These are phyloP conservation scores for Pangasianodon hypophthalmus DNA, from an alignment of 2,113 vertebrate genomes.

Conservation along the genomic window DNA sequence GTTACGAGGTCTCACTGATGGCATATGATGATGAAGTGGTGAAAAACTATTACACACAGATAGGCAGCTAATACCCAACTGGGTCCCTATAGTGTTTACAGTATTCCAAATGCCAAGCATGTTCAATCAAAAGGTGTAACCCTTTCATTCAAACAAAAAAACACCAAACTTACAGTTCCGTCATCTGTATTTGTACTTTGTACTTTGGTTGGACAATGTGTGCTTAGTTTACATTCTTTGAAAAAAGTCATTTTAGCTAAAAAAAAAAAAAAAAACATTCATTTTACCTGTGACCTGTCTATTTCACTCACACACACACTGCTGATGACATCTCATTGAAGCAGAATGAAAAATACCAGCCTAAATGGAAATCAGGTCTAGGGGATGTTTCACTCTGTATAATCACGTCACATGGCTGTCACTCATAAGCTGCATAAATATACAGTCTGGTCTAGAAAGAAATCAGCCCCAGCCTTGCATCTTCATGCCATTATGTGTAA, in stretches of 20 bases:
- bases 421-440: no score
- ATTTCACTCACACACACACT: no score
- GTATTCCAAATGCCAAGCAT: neutral
- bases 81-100: neutral
- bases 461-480: neutral
- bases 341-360: neutral
- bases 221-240: neutral
- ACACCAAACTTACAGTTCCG: neutral
- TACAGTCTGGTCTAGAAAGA: neutral
- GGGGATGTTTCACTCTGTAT: neutral
- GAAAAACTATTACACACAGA: neutral
- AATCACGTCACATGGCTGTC: neutral
- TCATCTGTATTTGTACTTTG: no score
- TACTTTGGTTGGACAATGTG: no score
- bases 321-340: no score
- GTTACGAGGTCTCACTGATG: neutral
- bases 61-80: neutral
- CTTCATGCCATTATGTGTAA: neutral
- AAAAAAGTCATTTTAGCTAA: no score
- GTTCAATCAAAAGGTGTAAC: neutral
- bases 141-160: neutral
- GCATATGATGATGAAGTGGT: neutral
- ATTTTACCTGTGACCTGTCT: no score
- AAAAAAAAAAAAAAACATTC: no score
- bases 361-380: neutral